Evolutionary conservation across 1,140 invertebrate genomes (phyloP).

Genomic region (Zophobas morio): DNA sequence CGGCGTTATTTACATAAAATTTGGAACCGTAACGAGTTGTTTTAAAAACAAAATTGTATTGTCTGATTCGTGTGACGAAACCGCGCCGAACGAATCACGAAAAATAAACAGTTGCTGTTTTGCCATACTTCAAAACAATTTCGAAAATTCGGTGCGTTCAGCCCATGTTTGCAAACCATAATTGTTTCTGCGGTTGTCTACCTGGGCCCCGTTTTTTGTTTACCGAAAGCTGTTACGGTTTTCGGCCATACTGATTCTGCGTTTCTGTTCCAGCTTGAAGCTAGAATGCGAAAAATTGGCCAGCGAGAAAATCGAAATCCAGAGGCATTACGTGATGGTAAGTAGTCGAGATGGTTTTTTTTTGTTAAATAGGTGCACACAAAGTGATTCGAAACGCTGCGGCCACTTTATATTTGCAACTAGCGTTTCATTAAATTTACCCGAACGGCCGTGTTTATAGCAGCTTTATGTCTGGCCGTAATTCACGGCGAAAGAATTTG

Average conservation of each 20-base stretch:
- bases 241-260: background rate
- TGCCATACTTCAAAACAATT: no score
- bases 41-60: no score
- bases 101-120: no score
- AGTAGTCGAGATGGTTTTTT: conserved; percentile 67
- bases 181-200: no score
- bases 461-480: conserved; percentile 32
- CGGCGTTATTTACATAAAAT: no score
- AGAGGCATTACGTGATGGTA: conserved; percentile 99
- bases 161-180: no score
- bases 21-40: no score
- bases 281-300: conserved; percentile 96
- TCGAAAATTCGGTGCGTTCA: no score
- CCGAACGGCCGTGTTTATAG: conserved; percentile 44
- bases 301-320: conserved; percentile 98
- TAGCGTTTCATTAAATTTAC: conserved; percentile 43
- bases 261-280: conserved; percentile 81
- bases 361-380: background rate
- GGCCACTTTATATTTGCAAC: conserved; percentile 41
- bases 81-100: no score
- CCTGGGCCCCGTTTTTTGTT: no score
- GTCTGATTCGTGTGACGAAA: no score
- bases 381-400: conserved; percentile 20
- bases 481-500: conserved; percentile 31
- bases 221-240: no score